phyloP scores from a whole-genome alignment of 2,113 vertebrate species.

The Notothenia rossii region DNA sequence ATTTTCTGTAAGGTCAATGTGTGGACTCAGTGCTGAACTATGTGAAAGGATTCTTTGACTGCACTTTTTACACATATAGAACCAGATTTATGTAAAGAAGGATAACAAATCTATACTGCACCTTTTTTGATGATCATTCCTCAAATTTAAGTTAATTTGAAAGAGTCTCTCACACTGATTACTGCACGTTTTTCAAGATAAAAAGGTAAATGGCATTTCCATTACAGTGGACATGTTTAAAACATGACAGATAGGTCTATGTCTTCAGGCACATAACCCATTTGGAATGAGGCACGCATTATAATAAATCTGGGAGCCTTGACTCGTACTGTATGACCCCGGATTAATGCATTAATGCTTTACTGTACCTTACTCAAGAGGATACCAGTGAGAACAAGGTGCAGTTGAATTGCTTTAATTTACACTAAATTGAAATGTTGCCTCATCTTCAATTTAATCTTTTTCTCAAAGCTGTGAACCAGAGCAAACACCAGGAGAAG shows the following conservation, averaged over 20 bases:
- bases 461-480: not conserved
- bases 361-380: not conserved
- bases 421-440: not conserved
- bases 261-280: slow-evolving; percentile 13
- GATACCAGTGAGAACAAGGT: slow-evolving; percentile 16
- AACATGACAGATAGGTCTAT: slow-evolving; percentile 3
- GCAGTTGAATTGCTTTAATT: slow-evolving; percentile 21
- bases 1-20: slow-evolving; percentile 26
- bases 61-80: not conserved
- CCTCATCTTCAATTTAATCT: not conserved
- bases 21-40: slow-evolving; percentile 12
- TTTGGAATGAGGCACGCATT: slow-evolving; percentile 14
- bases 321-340: not conserved
- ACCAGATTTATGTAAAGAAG: not conserved
- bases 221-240: slow-evolving; percentile 3
- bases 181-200: slow-evolving; percentile 12
- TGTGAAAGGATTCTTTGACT: slow-evolving; percentile 3
- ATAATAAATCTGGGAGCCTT: slow-evolving; percentile 25
- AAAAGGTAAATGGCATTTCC: not conserved
- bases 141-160: not conserved
- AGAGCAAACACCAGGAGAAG: not conserved
- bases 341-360: slow-evolving; percentile 37
- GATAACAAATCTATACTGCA: not conserved
- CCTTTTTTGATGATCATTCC: not conserved
- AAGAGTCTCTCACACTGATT: not conserved